Conservation (phyloP, 2,113 vertebrate genomes). For the Brachirus orientalis region DNA sequence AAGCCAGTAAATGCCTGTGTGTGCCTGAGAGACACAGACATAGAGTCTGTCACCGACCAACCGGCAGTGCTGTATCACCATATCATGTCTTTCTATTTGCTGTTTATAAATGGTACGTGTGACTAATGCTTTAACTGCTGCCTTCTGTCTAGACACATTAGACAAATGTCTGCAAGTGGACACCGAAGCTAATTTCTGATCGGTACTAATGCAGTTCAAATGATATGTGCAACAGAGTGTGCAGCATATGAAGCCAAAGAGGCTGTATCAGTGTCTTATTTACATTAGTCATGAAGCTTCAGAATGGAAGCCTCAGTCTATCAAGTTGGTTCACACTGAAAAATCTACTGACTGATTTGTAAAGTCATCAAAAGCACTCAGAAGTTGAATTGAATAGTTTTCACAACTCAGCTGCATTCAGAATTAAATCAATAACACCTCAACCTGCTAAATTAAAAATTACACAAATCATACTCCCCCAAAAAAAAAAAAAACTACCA, state of each 20-base stretch:
- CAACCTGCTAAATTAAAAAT: background rate
- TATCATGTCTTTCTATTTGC: slow-evolving; percentile 29
- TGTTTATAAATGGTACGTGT: slow-evolving; percentile 56
- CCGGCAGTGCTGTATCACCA: slow-evolving; percentile 33
- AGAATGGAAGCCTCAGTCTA: background rate
- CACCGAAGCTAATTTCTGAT: slow-evolving; percentile 16
- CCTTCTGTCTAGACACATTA: slow-evolving; percentile 56
- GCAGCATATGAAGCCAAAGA: slow-evolving; percentile 14
- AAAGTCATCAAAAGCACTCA: background rate
- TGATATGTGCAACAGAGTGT: background rate
- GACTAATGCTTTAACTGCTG: slow-evolving; percentile 42
- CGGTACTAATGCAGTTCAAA: slow-evolving; percentile 21
- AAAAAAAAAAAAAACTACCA: too few relatives aligned
- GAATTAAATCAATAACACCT: background rate
- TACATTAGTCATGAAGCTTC: background rate
- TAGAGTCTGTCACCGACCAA: slow-evolving; percentile 48
- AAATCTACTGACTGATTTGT: background rate
- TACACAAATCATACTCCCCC: background rate
- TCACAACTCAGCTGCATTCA: background rate
- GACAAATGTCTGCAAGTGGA: slow-evolving; percentile 39
- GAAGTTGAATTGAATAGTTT: background rate
- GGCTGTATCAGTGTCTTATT: background rate
- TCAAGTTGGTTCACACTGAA: background rate
- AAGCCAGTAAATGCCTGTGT: slow-evolving; percentile 6
- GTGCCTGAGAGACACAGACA: slow-evolving; percentile 48